Conservation (phyloP, 2,797 vertebrate genomes). For the Oreochromis mossambicus region DNA sequence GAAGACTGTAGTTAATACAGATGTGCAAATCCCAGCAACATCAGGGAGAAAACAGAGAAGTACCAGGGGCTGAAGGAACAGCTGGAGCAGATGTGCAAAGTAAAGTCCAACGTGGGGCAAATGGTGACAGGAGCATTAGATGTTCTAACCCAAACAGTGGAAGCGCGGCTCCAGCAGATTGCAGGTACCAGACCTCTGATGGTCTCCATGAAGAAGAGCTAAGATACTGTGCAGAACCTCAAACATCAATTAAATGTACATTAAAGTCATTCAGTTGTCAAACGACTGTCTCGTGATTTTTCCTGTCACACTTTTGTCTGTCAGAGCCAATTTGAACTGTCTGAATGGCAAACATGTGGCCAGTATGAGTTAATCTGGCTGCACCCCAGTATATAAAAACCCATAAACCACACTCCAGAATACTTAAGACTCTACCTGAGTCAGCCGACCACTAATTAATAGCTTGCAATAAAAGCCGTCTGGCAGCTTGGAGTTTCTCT, state of each 20-base stretch:
- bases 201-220: not conserved
- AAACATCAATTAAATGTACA: not conserved
- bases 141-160: not conserved
- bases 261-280: not conserved
- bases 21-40: not conserved
- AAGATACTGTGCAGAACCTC: not conserved
- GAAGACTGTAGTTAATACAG: not conserved
- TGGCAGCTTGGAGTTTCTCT: slow-evolving; percentile 66
- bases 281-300: not conserved
- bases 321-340: slow-evolving; percentile 16
- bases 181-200: not conserved
- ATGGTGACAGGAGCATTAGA: not conserved
- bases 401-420: slow-evolving; percentile 52
- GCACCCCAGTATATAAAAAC: slow-evolving; percentile 33
- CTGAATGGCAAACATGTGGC: slow-evolving; percentile 40
- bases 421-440: slow-evolving; percentile 65
- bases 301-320: not conserved
- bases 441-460: slow-evolving; percentile 77
- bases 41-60: not conserved
- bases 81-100: not conserved
- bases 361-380: slow-evolving; percentile 4
- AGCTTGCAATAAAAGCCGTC: slow-evolving; percentile 73
- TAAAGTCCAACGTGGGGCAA: not conserved
- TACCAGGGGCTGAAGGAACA: not conserved
- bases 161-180: not conserved